Percentiles rank a stretch among this genome's conserved stretches.
phyloP scores from a whole-genome alignment of 2,113 vertebrate species.

The Craseonycteris thonglongyai region DNA sequence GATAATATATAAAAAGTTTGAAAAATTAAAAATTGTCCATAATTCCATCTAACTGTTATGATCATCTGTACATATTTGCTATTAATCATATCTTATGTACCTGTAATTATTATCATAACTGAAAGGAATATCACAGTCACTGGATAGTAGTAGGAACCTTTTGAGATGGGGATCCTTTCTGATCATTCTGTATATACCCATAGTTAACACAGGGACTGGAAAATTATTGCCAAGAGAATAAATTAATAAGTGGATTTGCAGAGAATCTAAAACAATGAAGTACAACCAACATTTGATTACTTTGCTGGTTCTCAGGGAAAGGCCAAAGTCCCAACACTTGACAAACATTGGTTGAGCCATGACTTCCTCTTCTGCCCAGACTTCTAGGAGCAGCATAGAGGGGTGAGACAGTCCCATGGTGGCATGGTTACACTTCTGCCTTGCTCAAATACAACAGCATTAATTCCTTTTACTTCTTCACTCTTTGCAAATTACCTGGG shows the following conservation, averaged over 20 bases:
- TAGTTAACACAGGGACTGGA: background rate
- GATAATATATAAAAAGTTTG: background rate
- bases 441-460: background rate
- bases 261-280: background rate
- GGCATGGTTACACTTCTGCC: background rate
- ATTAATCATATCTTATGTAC: background rate
- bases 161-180: background rate
- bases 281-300: background rate
- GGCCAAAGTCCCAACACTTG: background rate
- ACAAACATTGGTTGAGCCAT: background rate
- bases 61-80: conserved; percentile 9
- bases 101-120: background rate
- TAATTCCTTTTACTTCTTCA: background rate
- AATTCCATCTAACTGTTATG: background rate
- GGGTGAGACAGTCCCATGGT: background rate
- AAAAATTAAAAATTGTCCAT: background rate
- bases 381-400: background rate
- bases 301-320: conserved; percentile 18
- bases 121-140: background rate
- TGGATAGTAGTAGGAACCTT: background rate
- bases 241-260: conserved; percentile 15
- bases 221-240: conserved; percentile 16
- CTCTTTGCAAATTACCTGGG: background rate
- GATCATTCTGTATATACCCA: background rate
- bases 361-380: conserved; percentile 8